Conservation (phyloP, 2,888 invertebrate genomes). For the Erynnis tages region DNA sequence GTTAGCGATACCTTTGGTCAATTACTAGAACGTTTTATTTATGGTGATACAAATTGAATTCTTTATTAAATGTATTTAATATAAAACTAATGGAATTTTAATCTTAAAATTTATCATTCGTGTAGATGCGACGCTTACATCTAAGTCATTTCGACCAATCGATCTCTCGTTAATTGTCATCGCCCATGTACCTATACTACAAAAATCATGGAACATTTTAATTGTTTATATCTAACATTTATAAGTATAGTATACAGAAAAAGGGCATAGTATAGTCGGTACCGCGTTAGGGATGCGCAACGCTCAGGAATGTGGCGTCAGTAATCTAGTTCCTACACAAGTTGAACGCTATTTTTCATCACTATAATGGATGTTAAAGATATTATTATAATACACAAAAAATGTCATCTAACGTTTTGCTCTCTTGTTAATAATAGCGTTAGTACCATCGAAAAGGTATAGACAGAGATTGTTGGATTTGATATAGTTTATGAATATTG, state of each 20-base stretch:
- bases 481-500: conserved; percentile 82
- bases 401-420: conserved; percentile 69
- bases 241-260: neutral
- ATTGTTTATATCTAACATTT: conserved; percentile 1
- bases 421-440: conserved; percentile 77
- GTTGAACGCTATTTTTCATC: conserved; percentile 51
- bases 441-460: conserved; percentile 76
- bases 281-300: neutral
- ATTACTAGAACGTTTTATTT: conserved; percentile 76
- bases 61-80: conserved; percentile 58
- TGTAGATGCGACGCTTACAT: conserved; percentile 35
- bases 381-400: conserved; percentile 45
- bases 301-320: conserved; percentile 21
- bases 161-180: conserved; percentile 13
- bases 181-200: neutral
- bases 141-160: conserved; percentile 32
- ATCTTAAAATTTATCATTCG: conserved; percentile 45
- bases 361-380: conserved; percentile 49
- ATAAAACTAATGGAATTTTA: conserved; percentile 56
- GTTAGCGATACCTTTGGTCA: conserved; percentile 79
- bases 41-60: conserved; percentile 61
- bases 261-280: neutral
- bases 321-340: conserved; percentile 61
- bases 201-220: neutral
- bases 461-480: conserved; percentile 81